Evolutionary conservation across 1,140 invertebrate genomes (phyloP), one percentile per base, ranked within the genome.

Genomic region (Caenorhabditis tropicalis): DNA sequence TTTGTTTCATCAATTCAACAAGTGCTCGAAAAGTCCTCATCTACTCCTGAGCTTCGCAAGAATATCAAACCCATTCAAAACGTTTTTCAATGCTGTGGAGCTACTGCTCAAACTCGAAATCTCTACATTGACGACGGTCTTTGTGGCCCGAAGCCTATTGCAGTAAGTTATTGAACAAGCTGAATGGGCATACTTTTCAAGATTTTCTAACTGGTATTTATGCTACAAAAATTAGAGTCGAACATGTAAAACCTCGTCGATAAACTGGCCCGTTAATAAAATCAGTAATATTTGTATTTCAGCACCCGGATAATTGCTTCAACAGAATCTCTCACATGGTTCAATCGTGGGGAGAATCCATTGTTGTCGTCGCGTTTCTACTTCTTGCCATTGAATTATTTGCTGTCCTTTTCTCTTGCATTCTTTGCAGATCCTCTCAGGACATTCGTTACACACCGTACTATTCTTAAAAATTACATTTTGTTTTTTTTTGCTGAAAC

Each of bases 71-170:
- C 90, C 27, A 88, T 90, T 43, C 82, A 91, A 39, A 81, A 88
- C 5, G 29, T 89, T 21, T 82, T 91, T 10, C 46, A 87, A 19
- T 91, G 90, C 82, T 91, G 90, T 83, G 90, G 90, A 58, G 90
- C 89, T 19, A 90, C 89, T 39, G 27, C 81, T 29, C 58, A 85
- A 10, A 89, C 91, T 31, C 48, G 74, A 29, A 5, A 70, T 53
- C 7, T 74, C 1, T 90, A 87, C 81, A 65, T 84, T 81, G 10
- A 43, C 6, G 85, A 90, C n/a, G 86, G 86, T 19, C 58, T 85
- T 12, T 90, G 65, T 43, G 88, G 48, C 5, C 58, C n/a, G 85
- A 33, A 24, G 43, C 43, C 49, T 21, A 89, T 29, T 24, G n/a
- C 36, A 4, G 65, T 74, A 10, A 74, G 65, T 74, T 5, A 7